Evolutionary conservation across 2,113 vertebrate species (phyloP).

Genomic region (Arvicanthis niloticus): DNA sequence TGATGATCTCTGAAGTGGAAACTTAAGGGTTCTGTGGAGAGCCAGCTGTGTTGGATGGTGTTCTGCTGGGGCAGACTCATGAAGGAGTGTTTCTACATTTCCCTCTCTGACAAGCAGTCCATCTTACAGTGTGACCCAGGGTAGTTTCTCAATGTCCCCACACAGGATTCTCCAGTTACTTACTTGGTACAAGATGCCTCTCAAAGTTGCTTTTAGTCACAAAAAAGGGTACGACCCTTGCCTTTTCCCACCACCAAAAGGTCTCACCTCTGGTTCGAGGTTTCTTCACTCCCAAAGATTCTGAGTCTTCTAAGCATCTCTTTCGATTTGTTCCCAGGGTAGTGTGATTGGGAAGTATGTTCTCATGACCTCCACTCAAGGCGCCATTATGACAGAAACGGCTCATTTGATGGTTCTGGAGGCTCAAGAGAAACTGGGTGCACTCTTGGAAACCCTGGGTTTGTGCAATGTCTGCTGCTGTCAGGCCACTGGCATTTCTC

Average conservation of each 20-base stretch:
- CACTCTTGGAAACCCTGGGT: conserved; percentile 96
- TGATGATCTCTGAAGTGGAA: background rate
- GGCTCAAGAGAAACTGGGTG: conserved; percentile 93
- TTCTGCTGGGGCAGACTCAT: no score
- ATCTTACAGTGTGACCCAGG: background rate
- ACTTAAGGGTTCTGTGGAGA: no score
- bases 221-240: background rate
- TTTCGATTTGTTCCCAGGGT: conserved; percentile 91
- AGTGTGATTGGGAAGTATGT: conserved; percentile 83
- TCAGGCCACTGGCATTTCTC: conserved; percentile 96
- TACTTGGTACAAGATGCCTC: background rate
- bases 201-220: background rate
- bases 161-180: background rate
- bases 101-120: background rate
- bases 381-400: conserved; percentile 89
- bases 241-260: conserved; percentile 7
- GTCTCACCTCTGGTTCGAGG: conserved; percentile 90
- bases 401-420: conserved; percentile 93
- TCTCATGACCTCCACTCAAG: conserved; percentile 88
- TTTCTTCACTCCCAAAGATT: conserved; percentile 91
- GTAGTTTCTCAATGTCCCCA: no score
- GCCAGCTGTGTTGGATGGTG: no score
- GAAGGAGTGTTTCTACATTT: background rate
- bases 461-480: conserved; percentile 96
- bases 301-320: conserved; percentile 89